A percentile compares a stretch with the other conserved stretches of the same genome.
phyloP scores from a whole-genome alignment of 2,113 vertebrate species.

The Atrichornis clamosus region DNA sequence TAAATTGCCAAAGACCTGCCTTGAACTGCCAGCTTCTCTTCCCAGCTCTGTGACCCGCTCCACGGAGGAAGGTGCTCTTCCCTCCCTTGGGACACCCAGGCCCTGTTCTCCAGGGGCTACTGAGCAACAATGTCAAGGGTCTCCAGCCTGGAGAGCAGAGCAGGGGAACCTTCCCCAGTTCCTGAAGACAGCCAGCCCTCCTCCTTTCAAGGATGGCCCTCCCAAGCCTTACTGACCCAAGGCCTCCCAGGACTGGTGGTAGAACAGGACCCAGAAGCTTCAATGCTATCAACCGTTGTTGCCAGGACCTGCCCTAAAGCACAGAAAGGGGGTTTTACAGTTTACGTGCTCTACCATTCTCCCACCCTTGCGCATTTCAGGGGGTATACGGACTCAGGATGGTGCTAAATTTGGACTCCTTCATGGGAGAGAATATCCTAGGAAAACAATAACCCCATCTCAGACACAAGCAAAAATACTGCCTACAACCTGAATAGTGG shows the following conservation, averaged over 20 bases:
- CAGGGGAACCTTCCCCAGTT: neutral
- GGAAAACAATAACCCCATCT: neutral
- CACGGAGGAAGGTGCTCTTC: neutral
- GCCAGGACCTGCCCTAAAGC: neutral
- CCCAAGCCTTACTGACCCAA: neutral
- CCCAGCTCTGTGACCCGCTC: neutral
- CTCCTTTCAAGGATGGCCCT: neutral
- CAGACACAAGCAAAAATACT: neutral
- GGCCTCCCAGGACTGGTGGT: neutral
- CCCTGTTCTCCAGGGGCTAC: neutral
- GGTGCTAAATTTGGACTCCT: neutral
- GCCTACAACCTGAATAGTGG: neutral
- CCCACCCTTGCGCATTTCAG: neutral
- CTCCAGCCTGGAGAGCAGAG: neutral
- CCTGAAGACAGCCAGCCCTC: neutral
- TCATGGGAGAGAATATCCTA: neutral
- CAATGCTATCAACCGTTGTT: neutral
- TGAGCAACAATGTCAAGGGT: neutral
- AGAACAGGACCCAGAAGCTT: neutral
- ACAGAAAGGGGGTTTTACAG: neutral
- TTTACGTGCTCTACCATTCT: neutral
- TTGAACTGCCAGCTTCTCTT: constrained; percentile 9
- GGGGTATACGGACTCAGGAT: neutral
- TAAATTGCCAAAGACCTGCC: neutral
- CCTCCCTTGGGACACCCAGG: neutral